A percentile compares a stretch with the other conserved stretches of the same genome.
phyloP scores from a whole-genome alignment of 92 coral and sea anemone genomes.

The Epizoanthus stellaris region DNA sequence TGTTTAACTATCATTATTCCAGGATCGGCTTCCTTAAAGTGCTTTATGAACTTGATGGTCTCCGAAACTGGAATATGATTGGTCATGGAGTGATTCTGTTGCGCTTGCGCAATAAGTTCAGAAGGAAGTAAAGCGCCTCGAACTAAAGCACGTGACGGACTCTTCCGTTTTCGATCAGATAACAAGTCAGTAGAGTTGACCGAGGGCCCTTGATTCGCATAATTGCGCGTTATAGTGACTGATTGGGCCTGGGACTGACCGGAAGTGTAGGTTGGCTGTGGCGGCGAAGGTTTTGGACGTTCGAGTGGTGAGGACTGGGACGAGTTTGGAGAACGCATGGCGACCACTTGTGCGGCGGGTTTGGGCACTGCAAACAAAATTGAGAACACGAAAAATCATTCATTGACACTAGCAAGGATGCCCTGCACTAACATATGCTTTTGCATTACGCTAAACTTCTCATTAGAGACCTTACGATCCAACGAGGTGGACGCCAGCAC shows the following conservation, averaged over 20 bases:
- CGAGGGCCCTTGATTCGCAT: background rate
- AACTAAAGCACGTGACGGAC: background rate
- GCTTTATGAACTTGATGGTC: background rate
- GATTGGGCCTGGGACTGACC: constrained; percentile 31
- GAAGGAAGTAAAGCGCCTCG: background rate
- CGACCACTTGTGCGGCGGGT: constrained; percentile 39
- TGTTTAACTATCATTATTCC: constrained; percentile 9
- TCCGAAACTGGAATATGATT: constrained; percentile 2
- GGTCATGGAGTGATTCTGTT: background rate
- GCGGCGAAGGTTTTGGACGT: constrained; percentile 35
- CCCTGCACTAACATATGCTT: background rate
- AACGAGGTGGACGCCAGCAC: too few species aligned
- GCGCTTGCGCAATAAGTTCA: constrained; percentile 15
- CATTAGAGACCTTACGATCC: too few species aligned
- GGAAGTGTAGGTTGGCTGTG: constrained; percentile 38
- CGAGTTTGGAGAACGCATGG: constrained; percentile 19
- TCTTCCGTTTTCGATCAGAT: constrained; percentile 27
- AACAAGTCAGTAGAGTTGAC: background rate
- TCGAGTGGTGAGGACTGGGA: constrained; percentile 30
- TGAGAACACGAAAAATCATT: background rate
- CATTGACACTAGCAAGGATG: background rate
- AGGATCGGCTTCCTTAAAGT: background rate
- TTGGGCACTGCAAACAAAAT: constrained; percentile 26
- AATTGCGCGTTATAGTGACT: constrained; percentile 8
- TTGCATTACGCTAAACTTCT: too few species aligned